phyloP scores from a whole-genome alignment of 2,888 invertebrate species.

The Stenurella melanura region DNA sequence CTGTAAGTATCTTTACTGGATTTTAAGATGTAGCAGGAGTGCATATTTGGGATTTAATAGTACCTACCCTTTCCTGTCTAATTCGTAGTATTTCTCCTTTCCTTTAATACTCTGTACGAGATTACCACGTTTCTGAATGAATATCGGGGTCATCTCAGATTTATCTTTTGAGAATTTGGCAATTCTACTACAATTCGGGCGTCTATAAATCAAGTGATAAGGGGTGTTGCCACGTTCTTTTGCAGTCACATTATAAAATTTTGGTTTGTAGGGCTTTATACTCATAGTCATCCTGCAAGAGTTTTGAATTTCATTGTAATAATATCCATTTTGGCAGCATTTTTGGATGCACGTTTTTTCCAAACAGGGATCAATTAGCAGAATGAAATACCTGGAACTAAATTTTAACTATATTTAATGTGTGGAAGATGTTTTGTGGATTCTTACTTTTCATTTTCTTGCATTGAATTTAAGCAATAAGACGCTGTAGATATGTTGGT shows the following conservation, averaged over 20 bases:
- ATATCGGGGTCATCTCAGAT: conserved; percentile 14
- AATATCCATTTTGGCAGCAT: conserved; percentile 49
- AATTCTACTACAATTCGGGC: conserved; percentile 41
- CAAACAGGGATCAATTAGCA: conserved; percentile 49
- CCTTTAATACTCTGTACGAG: conserved; percentile 19
- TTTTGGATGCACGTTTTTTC: conserved; percentile 51
- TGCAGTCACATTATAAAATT: conserved; percentile 31
- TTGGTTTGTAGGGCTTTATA: conserved; percentile 33
- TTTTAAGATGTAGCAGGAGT: too few relatives aligned
- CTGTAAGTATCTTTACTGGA: too few relatives aligned
- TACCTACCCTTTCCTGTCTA: conserved; percentile 44
- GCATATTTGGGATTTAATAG: neutral
- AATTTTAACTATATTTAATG: neutral
- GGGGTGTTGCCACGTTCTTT: conserved; percentile 8
- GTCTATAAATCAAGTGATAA: conserved; percentile 37
- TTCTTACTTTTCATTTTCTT: conserved; percentile 9
- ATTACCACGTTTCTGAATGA: conserved; percentile 45
- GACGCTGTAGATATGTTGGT: conserved; percentile 20
- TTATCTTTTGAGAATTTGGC: conserved; percentile 34
- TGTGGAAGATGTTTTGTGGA: neutral
- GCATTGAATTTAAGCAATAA: conserved; percentile 25
- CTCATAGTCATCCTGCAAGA: conserved; percentile 26
- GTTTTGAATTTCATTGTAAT: conserved; percentile 43
- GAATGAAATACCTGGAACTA: conserved; percentile 42
- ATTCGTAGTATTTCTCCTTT: neutral